Evolutionary conservation across 2,113 vertebrate species (phyloP).

Genomic region (Prolemur simus): DNA sequence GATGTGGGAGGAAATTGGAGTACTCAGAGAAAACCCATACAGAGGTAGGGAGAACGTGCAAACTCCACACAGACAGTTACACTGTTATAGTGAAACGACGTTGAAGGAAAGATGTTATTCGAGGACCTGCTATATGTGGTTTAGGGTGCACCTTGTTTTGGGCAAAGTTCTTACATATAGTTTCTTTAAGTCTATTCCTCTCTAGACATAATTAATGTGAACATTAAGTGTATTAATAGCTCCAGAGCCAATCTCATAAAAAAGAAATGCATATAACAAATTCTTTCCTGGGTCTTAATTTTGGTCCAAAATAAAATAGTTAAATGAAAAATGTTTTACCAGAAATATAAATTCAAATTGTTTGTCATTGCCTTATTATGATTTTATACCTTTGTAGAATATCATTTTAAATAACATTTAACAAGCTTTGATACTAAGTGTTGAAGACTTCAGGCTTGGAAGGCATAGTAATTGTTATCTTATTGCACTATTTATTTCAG

Average conservation of each 20-base stretch:
- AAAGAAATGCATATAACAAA: neutral
- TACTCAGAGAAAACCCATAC: neutral
- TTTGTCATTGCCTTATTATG: neutral
- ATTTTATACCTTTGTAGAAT: neutral
- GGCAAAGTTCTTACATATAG: neutral
- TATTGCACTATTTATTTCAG: neutral
- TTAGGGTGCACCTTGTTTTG: neutral
- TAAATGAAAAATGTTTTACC: neutral
- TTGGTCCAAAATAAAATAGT: constrained; percentile 12
- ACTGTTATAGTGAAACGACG: neutral
- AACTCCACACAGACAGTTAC: neutral
- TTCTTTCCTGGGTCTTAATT: constrained; percentile 14
- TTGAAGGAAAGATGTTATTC: neutral
- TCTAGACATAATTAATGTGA: neutral
- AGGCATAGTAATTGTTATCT: neutral
- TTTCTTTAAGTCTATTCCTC: neutral
- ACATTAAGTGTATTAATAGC: neutral
- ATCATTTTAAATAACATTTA: constrained; percentile 7
- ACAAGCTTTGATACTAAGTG: neutral
- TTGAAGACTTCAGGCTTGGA: neutral
- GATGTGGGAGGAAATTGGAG: neutral
- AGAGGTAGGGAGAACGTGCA: neutral
- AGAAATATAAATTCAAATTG: neutral
- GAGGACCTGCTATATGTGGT: neutral
- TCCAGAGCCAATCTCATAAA: neutral